A percentile compares a stretch with the other conserved stretches of the same genome.
Evolutionary conservation across 2,797 vertebrate species (phyloP).

Genomic region (Nothura maculosa): DNA sequence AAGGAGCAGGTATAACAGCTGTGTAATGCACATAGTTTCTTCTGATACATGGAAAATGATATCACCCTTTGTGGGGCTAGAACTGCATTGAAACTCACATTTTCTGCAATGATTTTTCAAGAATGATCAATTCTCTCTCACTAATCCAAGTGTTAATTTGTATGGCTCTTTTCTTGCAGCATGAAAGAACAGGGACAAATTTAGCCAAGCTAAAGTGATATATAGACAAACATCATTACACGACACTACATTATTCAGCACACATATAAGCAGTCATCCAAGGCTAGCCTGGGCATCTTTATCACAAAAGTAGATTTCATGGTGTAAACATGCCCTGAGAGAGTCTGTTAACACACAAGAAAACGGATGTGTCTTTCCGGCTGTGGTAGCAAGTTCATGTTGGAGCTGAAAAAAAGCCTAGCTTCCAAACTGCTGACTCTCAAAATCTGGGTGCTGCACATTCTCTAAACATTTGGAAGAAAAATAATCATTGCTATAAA

Average conservation of each 20-base stretch:
- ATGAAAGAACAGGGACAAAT: background rate
- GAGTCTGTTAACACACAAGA: background rate
- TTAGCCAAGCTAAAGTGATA: background rate
- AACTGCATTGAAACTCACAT: background rate
- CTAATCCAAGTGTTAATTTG: background rate
- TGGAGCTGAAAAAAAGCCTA: background rate
- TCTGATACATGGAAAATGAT: constrained; percentile 40
- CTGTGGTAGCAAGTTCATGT: background rate
- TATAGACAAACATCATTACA: background rate
- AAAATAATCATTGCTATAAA: constrained; percentile 39
- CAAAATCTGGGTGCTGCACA: background rate
- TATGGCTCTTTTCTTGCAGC: background rate
- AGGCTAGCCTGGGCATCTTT: background rate
- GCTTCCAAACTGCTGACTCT: background rate
- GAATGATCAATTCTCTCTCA: background rate
- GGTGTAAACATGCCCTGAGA: background rate
- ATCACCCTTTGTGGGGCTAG: background rate
- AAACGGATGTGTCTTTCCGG: background rate
- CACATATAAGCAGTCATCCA: background rate
- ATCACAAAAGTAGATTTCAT: background rate
- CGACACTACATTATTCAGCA: background rate
- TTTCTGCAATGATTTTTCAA: background rate
- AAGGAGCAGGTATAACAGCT: constrained; percentile 41
- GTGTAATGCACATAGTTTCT: background rate
- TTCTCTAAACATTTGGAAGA: constrained; percentile 20